Conservation (phyloP, 2,888 invertebrate species). For the Lasioglossum figueresi region DNA sequence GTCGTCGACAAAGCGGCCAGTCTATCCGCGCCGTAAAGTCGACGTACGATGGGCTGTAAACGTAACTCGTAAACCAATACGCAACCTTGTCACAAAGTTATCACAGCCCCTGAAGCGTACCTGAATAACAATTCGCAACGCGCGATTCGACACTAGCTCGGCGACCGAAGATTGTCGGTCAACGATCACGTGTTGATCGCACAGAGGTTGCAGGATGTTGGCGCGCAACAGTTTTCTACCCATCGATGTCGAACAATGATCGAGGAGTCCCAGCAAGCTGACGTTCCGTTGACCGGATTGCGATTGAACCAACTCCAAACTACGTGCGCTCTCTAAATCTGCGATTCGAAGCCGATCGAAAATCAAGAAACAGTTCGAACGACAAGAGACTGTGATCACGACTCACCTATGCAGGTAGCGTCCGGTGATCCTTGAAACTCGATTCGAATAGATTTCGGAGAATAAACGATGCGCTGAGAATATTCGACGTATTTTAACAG, state of each 20-base stretch:
- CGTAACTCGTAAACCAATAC: neutral
- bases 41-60: conserved; percentile 85
- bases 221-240: conserved; percentile 92
- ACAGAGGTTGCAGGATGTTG: conserved; percentile 92
- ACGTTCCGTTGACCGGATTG: conserved; percentile 85
- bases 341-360: conserved; percentile 23
- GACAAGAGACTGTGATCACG: neutral
- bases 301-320: conserved; percentile 89
- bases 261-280: conserved; percentile 88
- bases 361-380: neutral
- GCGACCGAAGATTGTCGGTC: conserved; percentile 90
- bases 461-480: conserved; percentile 90
- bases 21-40: conserved; percentile 92
- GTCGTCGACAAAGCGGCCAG: conserved; percentile 87
- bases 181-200: conserved; percentile 88
- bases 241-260: conserved; percentile 89
- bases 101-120: conserved; percentile 78
- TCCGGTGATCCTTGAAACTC: conserved; percentile 93
- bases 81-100: neutral
- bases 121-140: conserved; percentile 88
- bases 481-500: conserved; percentile 93
- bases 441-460: conserved; percentile 91
- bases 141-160: conserved; percentile 89
- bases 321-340: conserved; percentile 93
- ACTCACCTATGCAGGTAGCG: conserved; percentile 91